Evolutionary conservation across 2,113 vertebrate species (phyloP).

Genomic region (Tachycineta bicolor): DNA sequence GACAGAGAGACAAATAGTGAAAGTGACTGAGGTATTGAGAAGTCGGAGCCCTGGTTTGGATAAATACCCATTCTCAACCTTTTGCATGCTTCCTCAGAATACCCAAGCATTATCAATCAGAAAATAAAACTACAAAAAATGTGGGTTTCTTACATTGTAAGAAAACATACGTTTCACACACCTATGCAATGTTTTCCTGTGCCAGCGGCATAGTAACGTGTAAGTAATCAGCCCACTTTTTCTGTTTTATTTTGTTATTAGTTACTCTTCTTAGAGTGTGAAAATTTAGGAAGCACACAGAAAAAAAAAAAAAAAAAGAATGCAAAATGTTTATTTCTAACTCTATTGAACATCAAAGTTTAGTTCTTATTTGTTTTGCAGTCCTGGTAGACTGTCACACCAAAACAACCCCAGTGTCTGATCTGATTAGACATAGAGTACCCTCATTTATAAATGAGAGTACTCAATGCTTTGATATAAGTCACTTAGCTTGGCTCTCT

Average conservation of each 20-base stretch:
- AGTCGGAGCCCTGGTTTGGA: neutral
- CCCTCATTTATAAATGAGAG: neutral
- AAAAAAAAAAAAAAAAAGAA: neutral
- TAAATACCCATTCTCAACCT: neutral
- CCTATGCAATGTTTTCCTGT: neutral
- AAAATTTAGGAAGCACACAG: neutral
- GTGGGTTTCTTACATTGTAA: neutral
- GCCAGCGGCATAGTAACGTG: neutral
- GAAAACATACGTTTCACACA: neutral
- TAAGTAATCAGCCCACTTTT: neutral
- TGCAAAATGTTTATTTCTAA: neutral
- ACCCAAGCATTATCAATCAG: neutral
- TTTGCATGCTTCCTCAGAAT: neutral
- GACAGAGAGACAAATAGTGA: neutral
- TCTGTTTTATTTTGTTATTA: neutral
- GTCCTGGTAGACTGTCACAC: neutral
- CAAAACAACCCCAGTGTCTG: neutral
- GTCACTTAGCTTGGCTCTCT: neutral
- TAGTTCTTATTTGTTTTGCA: neutral
- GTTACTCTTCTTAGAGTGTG: neutral
- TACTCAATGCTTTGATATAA: neutral
- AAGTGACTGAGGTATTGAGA: neutral
- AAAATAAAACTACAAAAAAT: neutral
- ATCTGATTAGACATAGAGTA: neutral
- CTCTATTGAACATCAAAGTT: neutral